Conservation (phyloP, 1,140 invertebrate genomes). For the Oncopodura yosiiana region DNA sequence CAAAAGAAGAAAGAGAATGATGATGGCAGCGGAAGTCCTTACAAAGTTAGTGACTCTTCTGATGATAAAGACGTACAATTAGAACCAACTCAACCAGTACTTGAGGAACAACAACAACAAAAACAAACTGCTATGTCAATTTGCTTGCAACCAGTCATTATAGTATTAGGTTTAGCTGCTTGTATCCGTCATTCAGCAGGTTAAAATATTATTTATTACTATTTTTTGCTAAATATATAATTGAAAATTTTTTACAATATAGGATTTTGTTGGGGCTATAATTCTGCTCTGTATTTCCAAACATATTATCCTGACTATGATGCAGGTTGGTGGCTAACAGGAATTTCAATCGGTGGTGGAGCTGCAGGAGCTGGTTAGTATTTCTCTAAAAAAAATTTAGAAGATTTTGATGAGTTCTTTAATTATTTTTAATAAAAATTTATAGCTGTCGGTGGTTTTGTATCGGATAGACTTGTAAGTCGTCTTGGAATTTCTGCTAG, state of each 20-base stretch:
- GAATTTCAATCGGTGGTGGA: constrained; percentile 74
- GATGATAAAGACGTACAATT: constrained; percentile 32
- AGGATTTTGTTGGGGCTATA: constrained; percentile 80
- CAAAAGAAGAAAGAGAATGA: constrained; percentile 40
- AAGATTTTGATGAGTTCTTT: no score
- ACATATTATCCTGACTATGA: constrained; percentile 77
- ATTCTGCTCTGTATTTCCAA: constrained; percentile 77
- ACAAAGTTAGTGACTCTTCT: constrained; percentile 46
- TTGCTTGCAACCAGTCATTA: constrained; percentile 62
- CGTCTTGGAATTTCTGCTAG: constrained; percentile 75
- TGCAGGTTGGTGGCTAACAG: constrained; percentile 76
- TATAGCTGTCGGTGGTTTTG: constrained; percentile 73
- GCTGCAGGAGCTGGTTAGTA: constrained; percentile 69
- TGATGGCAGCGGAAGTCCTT: no score
- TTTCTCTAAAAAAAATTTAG: no score
- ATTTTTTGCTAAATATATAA: not conserved
- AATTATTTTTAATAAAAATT: no score
- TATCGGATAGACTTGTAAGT: constrained; percentile 80
- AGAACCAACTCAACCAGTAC: no score
- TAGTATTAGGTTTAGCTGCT: constrained; percentile 72
- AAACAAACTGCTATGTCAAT: constrained; percentile 38
- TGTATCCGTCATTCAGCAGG: constrained; percentile 75
- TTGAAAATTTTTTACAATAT: constrained; percentile 45
- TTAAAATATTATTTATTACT: not conserved
- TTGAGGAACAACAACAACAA: not conserved